These are phyloP conservation scores for Tipula vernalis DNA, from an alignment of 2,888 invertebrate genomes.

Conservation along the genomic window DNA sequence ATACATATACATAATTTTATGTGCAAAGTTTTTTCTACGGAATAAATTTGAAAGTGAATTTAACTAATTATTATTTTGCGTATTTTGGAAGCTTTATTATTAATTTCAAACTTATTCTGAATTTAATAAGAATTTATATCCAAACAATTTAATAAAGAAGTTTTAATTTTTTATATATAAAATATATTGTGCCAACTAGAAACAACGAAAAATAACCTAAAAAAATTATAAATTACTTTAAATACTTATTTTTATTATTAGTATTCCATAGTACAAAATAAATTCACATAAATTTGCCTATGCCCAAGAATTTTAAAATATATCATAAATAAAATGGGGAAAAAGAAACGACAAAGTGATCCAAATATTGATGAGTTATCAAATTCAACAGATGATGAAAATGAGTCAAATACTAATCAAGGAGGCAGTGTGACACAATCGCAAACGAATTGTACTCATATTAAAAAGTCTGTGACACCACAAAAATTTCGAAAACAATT, in stretches of 20 bases:
- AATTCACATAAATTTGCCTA: neutral
- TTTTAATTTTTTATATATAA: neutral
- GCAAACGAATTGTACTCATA: slow-evolving; percentile 44
- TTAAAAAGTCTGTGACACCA: slow-evolving; percentile 54
- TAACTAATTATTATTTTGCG: neutral
- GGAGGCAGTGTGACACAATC: slow-evolving; percentile 27
- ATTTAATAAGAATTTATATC: neutral
- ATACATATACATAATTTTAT: neutral
- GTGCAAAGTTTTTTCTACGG: neutral
- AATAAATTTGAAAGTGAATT: neutral
- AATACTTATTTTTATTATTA: neutral
- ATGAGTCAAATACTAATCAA: slow-evolving; percentile 23
- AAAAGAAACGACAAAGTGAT: slow-evolving; percentile 60
- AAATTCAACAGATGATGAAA: slow-evolving; percentile 60
- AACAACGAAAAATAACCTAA: neutral
- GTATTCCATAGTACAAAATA: neutral
- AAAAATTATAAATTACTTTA: neutral
- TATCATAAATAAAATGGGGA: slow-evolving; percentile 42
- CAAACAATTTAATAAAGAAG: neutral
- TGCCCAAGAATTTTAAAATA: neutral
- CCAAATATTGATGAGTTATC: slow-evolving; percentile 51
- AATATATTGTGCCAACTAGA: neutral
- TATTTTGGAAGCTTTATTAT: neutral
- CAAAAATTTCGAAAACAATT: slow-evolving; percentile 45
- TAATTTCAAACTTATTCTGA: neutral